Percentiles rank a stretch among this genome's conserved stretches.
Conservation (phyloP, 2,113 vertebrate species). For the Rhabdomys dilectus region DNA sequence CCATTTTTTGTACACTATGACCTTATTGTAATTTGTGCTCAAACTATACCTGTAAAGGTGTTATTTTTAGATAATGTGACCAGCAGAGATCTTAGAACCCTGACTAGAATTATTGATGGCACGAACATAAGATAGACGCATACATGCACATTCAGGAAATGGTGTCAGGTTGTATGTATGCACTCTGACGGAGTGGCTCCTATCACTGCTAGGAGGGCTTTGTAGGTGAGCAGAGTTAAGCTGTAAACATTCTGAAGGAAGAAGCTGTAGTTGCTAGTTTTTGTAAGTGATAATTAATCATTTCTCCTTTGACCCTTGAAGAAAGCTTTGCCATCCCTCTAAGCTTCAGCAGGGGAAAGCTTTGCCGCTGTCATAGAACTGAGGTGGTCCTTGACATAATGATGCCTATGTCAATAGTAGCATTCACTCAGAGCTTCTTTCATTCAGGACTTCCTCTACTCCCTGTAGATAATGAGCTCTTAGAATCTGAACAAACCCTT, state of each 20-base stretch:
- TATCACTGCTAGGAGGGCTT: not conserved
- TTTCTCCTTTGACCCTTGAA: not conserved
- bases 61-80: not conserved
- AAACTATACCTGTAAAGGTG: not conserved
- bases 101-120: not conserved
- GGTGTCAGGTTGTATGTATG: not conserved
- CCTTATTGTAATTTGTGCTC: not conserved
- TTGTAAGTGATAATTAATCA: not conserved
- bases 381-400: not conserved
- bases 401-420: not conserved
- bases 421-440: not conserved
- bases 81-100: not conserved
- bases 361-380: not conserved
- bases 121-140: not conserved
- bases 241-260: not conserved
- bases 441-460: not conserved
- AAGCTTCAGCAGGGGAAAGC: not conserved
- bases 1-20: not conserved
- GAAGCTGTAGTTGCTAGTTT: not conserved
- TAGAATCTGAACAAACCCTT: not conserved
- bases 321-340: not conserved
- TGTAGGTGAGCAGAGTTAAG: not conserved
- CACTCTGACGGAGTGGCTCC: not conserved
- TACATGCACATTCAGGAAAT: not conserved
- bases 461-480: not conserved